Base-by-base conservation (phyloP, 2,113 vertebrate species). In the Centrocercus urophasianus region DNA sequence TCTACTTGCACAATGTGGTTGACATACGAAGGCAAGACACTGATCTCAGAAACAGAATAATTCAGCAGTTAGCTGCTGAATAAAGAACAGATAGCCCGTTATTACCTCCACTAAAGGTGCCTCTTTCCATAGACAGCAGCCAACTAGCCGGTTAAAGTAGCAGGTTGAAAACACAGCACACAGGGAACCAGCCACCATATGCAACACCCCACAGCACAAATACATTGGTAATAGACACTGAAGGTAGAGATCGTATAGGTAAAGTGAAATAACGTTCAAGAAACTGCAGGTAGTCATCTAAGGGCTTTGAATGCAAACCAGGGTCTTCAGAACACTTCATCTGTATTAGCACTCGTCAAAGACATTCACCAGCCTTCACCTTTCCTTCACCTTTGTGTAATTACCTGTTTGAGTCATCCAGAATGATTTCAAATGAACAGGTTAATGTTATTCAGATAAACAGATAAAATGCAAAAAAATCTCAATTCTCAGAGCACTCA, bases 81-180 rank as follows among this genome's bases (percentile, higher is more conserved):
- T 10, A 47, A 24, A 73, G 3, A 64, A 45, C 0, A 82, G n/a
- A 36, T 19, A 56, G 0, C 1, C 30, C 6, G 30, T 25, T 28
- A 66, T 24, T 40, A 47, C 2, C 6, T 43, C 11, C 6, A 6
- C 38, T 17, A 13, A 54, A 10, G 21, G 16, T 43, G 28, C 21
- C 52, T 18, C 52, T 54, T 67, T 17, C 12, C 38, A 80, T 2
- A 73, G n/a, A 34, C 22, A 73, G 52, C 52, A 79, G 45, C 14
- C 50, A 52, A 24, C 17, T 13, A 66, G 21, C 21, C 50, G 60
- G 36, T 9, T 32, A 60, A 28, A 52, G 38, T 50, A 30, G 32
- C 66, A 73, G 52, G 52, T 25, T n/a, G 11, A 9, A 43, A 72
- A 21, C 36, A n/a, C 9, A 2, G 32, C 36, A 8, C 13, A 6